phyloP scores from a whole-genome alignment of 2,797 vertebrate genomes.

The Sebastes ruberrimus region DNA sequence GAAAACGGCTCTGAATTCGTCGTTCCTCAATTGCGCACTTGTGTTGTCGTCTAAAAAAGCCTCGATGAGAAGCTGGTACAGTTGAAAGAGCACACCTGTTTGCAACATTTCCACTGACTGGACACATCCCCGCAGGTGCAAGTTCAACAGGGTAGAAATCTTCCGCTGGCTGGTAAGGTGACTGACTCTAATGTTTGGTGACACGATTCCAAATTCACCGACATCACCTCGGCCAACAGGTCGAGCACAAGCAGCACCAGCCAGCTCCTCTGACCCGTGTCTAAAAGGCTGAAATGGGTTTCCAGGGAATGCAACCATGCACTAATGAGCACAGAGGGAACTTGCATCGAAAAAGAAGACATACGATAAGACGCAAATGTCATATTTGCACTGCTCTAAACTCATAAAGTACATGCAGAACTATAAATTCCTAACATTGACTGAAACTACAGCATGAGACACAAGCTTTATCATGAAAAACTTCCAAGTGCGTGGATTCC shows the following conservation, averaged over 20 bases:
- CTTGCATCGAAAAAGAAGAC: not conserved
- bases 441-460: not conserved
- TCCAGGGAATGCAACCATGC: not conserved
- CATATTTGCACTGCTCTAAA: not conserved
- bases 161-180: not conserved
- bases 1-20: not conserved
- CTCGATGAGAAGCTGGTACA: not conserved
- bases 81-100: slow-evolving; percentile 20
- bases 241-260: slow-evolving; percentile 1
- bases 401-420: not conserved
- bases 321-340: not conserved
- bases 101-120: not conserved
- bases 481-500: not conserved
- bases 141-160: slow-evolving; percentile 24
- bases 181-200: slow-evolving; percentile 19
- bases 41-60: not conserved
- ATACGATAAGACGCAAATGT: not conserved
- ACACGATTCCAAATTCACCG: slow-evolving; percentile 19
- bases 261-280: not conserved
- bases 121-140: slow-evolving; percentile 24
- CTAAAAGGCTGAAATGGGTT: not conserved
- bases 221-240: slow-evolving; percentile 1
- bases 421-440: not conserved
- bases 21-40: not conserved
- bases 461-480: not conserved